Evolutionary conservation across 1,140 invertebrate species (phyloP), one percentile per base, ranked within the genome.

Genomic region (Caenorhabditis tropicalis): DNA sequence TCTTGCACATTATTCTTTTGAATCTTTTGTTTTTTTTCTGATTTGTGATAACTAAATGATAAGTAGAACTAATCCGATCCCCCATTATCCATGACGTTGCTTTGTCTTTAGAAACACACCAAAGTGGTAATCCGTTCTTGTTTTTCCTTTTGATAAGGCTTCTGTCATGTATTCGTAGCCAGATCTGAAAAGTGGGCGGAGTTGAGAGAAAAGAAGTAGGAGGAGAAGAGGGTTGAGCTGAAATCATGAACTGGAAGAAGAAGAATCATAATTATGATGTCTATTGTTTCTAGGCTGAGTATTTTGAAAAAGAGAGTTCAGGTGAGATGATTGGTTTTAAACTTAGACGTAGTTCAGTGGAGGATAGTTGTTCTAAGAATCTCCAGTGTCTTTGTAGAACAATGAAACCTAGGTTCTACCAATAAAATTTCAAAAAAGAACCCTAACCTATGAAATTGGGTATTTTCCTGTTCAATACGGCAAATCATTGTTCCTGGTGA

Each of bases 21-120:
- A 24, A n/a, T 24, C 12, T 1, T 27, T 21, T 9, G 10, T 12
- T 46, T 7, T 43, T 24, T 74, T 43, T 74, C 65, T 74, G 33
- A 74, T 74, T 74, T 74, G 36, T 74, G 36, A 74, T 36, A 65
- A n/a, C n/a, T n/a, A n/a, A n/a, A 51, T 56, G 53, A 56, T 24
- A 56, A 56, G 53, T 56, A 56, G 27, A 6, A 16, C 36, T 33
- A 65, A 33, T 31, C 31, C 29, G 6, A 6, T 51, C 48, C n/a
- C n/a, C 9, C 65, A 31, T 74, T 43, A 24, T 5, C 24, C 27
- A 74, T 74, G 65, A 74, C 65, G 65, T 43, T 74, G 43, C 19
- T 74, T 65, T 56, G 53, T 56, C 21, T 56, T 56, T 21, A 27
- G 53, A 24, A 24, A 65, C 33, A 74, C 33, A 74, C 43, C 33